Evolutionary conservation across 2,888 invertebrate species (phyloP), one percentile per base, ranked within the genome.

Genomic region (Limulus polyphemus): DNA sequence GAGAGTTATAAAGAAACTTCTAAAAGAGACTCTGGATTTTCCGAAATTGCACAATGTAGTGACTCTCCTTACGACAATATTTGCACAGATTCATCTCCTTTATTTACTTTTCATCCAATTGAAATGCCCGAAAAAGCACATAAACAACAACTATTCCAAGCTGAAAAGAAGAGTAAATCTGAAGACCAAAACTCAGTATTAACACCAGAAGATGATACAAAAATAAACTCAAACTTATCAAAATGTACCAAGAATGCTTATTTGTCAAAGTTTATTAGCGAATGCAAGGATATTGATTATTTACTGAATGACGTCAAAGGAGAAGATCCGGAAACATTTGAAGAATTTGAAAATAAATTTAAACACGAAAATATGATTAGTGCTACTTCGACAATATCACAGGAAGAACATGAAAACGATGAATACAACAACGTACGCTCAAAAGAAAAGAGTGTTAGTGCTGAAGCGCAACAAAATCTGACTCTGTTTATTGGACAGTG

Each of bases 241-340:
- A 32, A 32, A 32, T 32, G 32, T 32, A 32, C 32, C 32, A 32
- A 32, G 32, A 7, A 32, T 32, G 32, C 3, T 32, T 32, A 32
- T 32, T 32, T 32, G 1, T 32, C 32, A 14, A 54, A 55, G 56
- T 59, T 65, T 56, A 57, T 74, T 61, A 73, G 76, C 54, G 63
- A 65, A 83, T 84, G 2, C 77, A 89, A 47, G 88, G 88, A 14
- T 87, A 86, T 73, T 81, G 89, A 70, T 83, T 86, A 68, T 88
- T 88, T 77, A 88, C 88, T 10, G 88, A 88, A 78, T 87, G 87
- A 50, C 78, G 1, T 32, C 32, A 32, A 32, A 7, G 87, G 68
- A 75, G 72, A 67, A 87, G 32, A 32, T 32, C 3, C 32, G 32
- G 87, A 75, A 87, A 86, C 74, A 81, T 83, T 70, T 80, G 80